Percentiles rank a stretch among this genome's conserved stretches.
phyloP scores from a whole-genome alignment of 2,113 vertebrate genomes.

The Psittacula cyanocephala region DNA sequence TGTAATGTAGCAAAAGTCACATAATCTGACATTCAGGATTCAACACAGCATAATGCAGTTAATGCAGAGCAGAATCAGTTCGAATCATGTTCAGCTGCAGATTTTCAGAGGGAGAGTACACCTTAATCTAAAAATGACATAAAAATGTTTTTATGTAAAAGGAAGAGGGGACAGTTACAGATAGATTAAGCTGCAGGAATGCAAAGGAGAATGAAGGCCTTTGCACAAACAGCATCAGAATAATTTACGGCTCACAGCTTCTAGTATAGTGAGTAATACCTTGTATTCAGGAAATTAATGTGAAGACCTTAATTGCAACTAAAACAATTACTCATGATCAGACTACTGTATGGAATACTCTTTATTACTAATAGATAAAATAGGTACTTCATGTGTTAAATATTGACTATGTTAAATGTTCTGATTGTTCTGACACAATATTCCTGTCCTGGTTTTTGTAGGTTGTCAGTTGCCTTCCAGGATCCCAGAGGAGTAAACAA shows the following conservation, averaged over 20 bases:
- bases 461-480: neutral
- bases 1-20: neutral
- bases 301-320: conserved; percentile 9
- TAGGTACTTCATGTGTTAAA: neutral
- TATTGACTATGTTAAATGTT: neutral
- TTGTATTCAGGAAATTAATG: neutral
- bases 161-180: neutral
- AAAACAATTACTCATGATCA: neutral
- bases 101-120: neutral
- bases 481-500: neutral
- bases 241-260: neutral
- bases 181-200: neutral
- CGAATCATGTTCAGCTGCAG: neutral
- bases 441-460: neutral
- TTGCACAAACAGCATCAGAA: neutral
- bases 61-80: neutral
- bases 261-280: neutral
- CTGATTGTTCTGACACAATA: neutral
- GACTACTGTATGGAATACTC: neutral
- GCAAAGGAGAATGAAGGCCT: neutral
- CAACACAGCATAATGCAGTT: neutral
- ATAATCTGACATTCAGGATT: neutral
- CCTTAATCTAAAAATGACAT: neutral
- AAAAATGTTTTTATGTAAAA: neutral
- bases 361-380: neutral